These are phyloP conservation scores for Heterotis niloticus DNA, from an alignment of 2,113 vertebrate genomes.

Conservation along the genomic window DNA sequence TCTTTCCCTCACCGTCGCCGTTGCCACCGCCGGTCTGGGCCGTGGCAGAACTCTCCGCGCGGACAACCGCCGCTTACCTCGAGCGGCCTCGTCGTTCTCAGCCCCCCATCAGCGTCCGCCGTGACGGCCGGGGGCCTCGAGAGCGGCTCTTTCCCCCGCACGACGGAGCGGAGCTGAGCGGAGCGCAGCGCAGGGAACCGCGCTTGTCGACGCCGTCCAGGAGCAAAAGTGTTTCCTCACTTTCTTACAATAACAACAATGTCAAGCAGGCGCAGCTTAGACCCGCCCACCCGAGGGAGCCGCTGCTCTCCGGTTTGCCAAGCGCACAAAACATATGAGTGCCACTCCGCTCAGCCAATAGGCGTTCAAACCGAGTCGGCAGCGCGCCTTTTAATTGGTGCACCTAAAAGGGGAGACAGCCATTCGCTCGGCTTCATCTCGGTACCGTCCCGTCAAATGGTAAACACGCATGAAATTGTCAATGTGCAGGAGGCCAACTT, in stretches of 20 bases:
- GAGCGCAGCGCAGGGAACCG: too few species aligned
- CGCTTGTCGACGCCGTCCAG: conserved; percentile 18
- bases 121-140: neutral
- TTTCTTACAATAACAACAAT: conserved; percentile 73
- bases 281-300: conserved; percentile 43
- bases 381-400: neutral
- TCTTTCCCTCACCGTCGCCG: too few species aligned
- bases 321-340: conserved; percentile 28
- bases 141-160: conserved; percentile 22
- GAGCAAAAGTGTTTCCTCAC: conserved; percentile 65
- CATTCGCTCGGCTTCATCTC: conserved; percentile 12
- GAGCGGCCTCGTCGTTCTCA: conserved; percentile 50
- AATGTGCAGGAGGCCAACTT: neutral
- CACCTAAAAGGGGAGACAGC: neutral
- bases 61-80: conserved; percentile 56
- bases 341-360: conserved; percentile 48
- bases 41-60: conserved; percentile 23
- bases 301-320: conserved; percentile 19
- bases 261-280: conserved; percentile 50
- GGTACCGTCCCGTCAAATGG: neutral
- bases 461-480: neutral
- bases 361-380: neutral
- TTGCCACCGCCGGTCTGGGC: neutral
- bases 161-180: neutral
- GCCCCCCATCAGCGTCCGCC: conserved; percentile 49